Evolutionary conservation across 1,140 invertebrate genomes (phyloP), one percentile per base, ranked within the genome.

Genomic region (Drosophila gunungcola): DNA sequence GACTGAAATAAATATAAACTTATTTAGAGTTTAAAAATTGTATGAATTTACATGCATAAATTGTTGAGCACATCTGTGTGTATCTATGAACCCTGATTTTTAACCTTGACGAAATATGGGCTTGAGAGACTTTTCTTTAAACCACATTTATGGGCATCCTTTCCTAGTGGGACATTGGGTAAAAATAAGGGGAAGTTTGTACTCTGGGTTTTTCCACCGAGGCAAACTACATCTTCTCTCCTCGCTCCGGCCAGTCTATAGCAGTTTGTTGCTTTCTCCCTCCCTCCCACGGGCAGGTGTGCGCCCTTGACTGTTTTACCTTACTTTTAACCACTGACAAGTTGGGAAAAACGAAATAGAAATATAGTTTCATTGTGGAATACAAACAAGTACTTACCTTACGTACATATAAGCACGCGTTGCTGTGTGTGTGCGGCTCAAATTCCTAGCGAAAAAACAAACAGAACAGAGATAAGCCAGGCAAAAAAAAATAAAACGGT

Each of bases 361-460:
- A 75, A 42, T 65, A 53, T 36, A 75, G 46, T 65, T 75, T 75
- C 72, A 65, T 75, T 75, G 62, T 67, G 64, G 10, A 65, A 72
- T 57, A 67, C 36, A 32, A 32, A 64, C 42, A 9, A 41, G 32
- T 25, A 32, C 29, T 39, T 52, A 29, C 29, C 29, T 41, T 56
- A n/a, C 36, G 16, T 9, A 36, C 9, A 42, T 46, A 29, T 57
- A 65, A 55, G 25, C 54, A 25, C 25, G 16, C 36, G 25, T 3
- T 10, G 7, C 9, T 32, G n/a, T 11, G 10, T 54, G 16, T 51
- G 52, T 58, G 42, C 58, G 55, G 76, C 58, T 80, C 36, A 68
- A 84, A 84, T 84, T 84, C 72, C 67, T 80, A 78, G 73, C 73
- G 43, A 64, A 74, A 83, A 82, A 77, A 62, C 53, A 86, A 78